phyloP scores from a whole-genome alignment of 1,140 invertebrate genomes.

The Bacillus rossius region DNA sequence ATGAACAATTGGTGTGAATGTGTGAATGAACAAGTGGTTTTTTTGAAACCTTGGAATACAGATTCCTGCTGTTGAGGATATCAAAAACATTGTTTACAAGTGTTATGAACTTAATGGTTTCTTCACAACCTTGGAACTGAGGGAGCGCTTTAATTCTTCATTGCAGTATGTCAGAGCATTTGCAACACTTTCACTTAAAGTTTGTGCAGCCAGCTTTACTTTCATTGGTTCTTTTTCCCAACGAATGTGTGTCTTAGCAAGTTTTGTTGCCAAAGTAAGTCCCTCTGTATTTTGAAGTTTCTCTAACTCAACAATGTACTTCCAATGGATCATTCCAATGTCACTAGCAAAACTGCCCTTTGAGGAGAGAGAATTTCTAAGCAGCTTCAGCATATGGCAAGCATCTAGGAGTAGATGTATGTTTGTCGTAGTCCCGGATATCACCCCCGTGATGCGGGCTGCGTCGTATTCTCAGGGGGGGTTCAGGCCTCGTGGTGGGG shows the following conservation, averaged over 20 bases:
- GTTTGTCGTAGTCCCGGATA: no score
- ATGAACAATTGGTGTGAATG: no score
- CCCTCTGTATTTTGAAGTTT: slow-evolving; percentile 22
- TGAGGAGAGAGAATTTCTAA: not conserved
- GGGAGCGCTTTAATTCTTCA: slow-evolving; percentile 15
- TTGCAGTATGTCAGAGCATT: slow-evolving; percentile 21
- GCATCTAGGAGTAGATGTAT: not conserved
- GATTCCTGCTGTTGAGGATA: slow-evolving; percentile 28
- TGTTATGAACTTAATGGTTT: slow-evolving; percentile 13
- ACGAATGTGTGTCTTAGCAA: slow-evolving; percentile 24
- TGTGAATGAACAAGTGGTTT: no score
- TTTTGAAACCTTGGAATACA: slow-evolving; percentile 6
- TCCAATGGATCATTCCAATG: slow-evolving; percentile 22
- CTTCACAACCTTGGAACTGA: slow-evolving; percentile 23
- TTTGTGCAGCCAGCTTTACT: slow-evolving; percentile 30
- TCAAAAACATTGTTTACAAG: slow-evolving; percentile 32
- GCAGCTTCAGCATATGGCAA: not conserved
- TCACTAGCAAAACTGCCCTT: slow-evolving; percentile 12
- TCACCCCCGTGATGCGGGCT: no score
- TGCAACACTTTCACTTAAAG: slow-evolving; percentile 26
- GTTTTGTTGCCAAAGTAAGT: slow-evolving; percentile 27
- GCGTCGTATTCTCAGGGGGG: no score
- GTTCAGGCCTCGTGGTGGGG: no score
- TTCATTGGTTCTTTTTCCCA: slow-evolving; percentile 30
- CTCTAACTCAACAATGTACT: slow-evolving; percentile 19